Evolutionary conservation across 2,113 vertebrate species (phyloP), one percentile per base, ranked within the genome.

Genomic region (Aplodontia rufa): DNA sequence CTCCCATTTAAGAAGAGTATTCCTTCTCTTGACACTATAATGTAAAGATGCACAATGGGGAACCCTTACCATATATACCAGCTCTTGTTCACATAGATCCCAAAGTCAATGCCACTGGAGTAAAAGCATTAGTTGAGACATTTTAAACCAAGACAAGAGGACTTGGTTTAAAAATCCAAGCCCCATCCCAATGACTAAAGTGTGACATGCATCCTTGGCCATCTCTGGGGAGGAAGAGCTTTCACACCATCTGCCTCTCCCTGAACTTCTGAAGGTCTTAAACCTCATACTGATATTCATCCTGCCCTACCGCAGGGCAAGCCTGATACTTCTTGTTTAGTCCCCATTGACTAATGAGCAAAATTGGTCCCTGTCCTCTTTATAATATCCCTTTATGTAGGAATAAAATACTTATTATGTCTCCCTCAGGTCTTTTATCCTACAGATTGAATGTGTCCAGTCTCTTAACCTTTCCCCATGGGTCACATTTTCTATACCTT

Each of bases 401-500:
- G 92, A 97, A 96, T 91, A 0, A 9, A 95, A 93, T 89, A 96
- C 75, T 96, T 96, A 79, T 90, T 97, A 97, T 96, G 60, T 94
- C 87, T 97, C 97, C 93, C 96, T 94, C 93, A 74, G 96, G 71
- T 49, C 58, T 98, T 98, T 94, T 97, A 83, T 97, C 96, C 92
- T 97, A 28, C 72, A 91, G 90, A 49, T 58, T 97, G 92, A 96
- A 91, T 87, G 62, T 94, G 97, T 95, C 95, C 88, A 79, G 91
- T 90, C 93, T 93, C 97, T 96, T 92, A 96, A 97, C 87, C 64
- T 97, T 98, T 96, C 69, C 98, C 98, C 94, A 0, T 87, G 47
- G 95, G 95, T 82, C 96, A 97, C 97, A 93, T 98, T 98, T 98
- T 97, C 86, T 91, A 97, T 90, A 95, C 20, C 47, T 97, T 97